Evolutionary conservation across 23 tunicate genomes (phyloP).

Genomic region (Corella eumyota): DNA sequence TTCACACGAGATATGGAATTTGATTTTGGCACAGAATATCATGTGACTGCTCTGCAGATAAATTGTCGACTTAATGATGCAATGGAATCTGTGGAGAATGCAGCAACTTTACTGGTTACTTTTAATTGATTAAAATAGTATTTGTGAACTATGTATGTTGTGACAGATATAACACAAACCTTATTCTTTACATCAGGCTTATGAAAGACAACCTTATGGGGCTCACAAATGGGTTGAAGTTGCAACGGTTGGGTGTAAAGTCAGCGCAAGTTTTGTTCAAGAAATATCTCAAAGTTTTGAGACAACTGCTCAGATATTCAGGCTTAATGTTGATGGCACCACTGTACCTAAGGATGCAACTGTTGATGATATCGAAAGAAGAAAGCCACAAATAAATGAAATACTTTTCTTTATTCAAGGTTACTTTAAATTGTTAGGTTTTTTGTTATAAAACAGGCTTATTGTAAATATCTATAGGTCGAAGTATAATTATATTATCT

Average conservation of each 20-base stretch:
- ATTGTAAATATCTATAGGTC: too few relatives aligned
- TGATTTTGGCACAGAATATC: constrained; percentile 29
- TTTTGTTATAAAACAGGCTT: too few relatives aligned
- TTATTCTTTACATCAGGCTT: constrained; percentile 12
- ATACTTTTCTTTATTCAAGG: constrained; percentile 34
- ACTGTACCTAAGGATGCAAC: constrained; percentile 11
- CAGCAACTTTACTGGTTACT: constrained; percentile 10
- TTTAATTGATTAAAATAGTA: too few relatives aligned
- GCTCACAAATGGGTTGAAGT: constrained; percentile 40
- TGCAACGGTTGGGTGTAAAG: constrained; percentile 44
- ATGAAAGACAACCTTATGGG: constrained; percentile 20
- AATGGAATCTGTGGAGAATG: constrained; percentile 18
- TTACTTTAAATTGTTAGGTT: neutral
- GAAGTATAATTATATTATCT: too few relatives aligned
- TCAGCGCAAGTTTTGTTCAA: constrained; percentile 10
- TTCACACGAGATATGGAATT: constrained; percentile 46
- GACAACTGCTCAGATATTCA: constrained; percentile 22
- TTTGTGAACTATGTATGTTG: too few relatives aligned
- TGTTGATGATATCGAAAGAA: neutral
- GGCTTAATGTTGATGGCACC: constrained; percentile 29
- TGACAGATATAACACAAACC: too few relatives aligned
- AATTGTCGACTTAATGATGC: constrained; percentile 25
- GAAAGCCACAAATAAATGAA: constrained; percentile 45
- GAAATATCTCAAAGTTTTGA: constrained; percentile 28
- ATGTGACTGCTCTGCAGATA: constrained; percentile 21